Percentiles rank a stretch among this genome's conserved stretches.
Conservation (phyloP, 2,888 invertebrate species). For the Calameuta filiformis region DNA sequence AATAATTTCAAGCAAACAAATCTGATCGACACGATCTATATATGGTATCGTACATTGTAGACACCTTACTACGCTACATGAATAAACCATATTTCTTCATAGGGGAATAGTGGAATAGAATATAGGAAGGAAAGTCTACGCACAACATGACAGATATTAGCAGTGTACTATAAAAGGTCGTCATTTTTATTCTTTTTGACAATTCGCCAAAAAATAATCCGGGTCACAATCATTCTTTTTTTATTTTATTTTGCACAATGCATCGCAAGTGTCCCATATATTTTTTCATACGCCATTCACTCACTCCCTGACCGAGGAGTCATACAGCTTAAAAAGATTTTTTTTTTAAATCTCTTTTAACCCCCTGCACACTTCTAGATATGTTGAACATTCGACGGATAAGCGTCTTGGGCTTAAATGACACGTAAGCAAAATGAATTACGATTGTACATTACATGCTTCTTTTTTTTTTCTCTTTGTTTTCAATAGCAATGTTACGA, state of each 20-base stretch:
- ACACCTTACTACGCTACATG: background rate
- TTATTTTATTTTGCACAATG: background rate
- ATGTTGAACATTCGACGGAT: background rate
- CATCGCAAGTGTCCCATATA: background rate
- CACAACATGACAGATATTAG: constrained; percentile 27
- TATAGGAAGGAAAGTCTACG: background rate
- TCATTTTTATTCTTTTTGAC: background rate
- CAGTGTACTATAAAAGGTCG: constrained; percentile 17
- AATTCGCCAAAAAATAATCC: background rate
- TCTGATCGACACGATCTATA: background rate
- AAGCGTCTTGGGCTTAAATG: background rate
- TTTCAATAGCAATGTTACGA: background rate
- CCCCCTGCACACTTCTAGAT: background rate
- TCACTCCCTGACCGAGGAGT: background rate
- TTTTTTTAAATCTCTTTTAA: background rate
- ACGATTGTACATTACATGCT: constrained; percentile 25
- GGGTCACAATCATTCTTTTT: background rate
- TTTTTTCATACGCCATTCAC: background rate
- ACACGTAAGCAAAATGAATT: constrained; percentile 31
- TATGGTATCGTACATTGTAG: background rate
- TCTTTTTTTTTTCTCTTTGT: constrained; percentile 22
- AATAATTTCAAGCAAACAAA: background rate
- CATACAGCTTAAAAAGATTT: background rate
- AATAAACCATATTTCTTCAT: background rate
- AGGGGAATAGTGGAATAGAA: background rate